Evolutionary conservation across 1,140 invertebrate species (phyloP).

Genomic region (Steinernema khuongi): DNA sequence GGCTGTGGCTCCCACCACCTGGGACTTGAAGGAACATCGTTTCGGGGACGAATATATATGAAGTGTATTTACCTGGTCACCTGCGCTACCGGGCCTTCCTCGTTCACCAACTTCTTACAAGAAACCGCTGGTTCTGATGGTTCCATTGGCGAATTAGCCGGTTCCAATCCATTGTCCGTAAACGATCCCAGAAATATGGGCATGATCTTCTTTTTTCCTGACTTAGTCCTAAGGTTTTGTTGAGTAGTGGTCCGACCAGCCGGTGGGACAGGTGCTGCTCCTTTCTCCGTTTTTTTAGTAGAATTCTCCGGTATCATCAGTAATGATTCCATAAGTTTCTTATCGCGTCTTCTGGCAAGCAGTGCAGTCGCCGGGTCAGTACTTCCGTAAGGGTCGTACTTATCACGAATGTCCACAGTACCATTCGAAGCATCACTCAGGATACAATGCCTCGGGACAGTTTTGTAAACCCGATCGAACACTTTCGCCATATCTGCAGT

Average conservation of each 20-base stretch:
- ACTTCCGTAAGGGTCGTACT: not conserved
- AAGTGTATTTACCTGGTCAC: no score
- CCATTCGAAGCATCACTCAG: not conserved
- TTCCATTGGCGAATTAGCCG: no score
- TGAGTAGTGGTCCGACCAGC: not conserved
- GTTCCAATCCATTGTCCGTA: not conserved
- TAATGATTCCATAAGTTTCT: not conserved
- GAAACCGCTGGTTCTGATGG: not conserved
- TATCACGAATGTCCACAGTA: not conserved
- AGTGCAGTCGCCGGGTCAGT: not conserved
- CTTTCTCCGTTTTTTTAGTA: slow-evolving; percentile 5
- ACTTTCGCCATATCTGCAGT: not conserved
- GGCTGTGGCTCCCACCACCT: no score
- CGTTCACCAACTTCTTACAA: no score
- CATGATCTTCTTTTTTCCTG: not conserved
- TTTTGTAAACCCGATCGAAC: not conserved
- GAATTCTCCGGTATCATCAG: no score
- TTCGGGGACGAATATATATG: no score
- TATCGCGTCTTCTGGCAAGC: not conserved
- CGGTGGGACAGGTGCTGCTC: no score
- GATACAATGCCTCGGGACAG: not conserved
- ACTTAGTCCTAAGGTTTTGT: not conserved
- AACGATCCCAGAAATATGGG: not conserved
- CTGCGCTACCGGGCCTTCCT: no score
- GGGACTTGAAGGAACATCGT: no score